phyloP scores from a whole-genome alignment of 2,888 invertebrate genomes.

The Mimas tiliae region DNA sequence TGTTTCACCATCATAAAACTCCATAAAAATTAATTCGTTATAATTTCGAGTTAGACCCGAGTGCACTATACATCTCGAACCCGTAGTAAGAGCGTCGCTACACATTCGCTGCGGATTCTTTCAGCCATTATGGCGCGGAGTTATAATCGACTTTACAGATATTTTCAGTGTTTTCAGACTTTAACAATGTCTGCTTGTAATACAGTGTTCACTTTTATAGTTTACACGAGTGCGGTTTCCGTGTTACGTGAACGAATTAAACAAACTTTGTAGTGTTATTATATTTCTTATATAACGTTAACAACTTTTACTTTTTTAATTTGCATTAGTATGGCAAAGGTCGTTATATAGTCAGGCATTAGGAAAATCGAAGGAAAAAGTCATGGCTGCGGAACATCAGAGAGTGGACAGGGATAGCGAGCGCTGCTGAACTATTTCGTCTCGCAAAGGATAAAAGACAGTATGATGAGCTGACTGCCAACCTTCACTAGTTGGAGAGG shows the following conservation, averaged over 20 bases:
- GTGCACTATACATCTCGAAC: conserved; percentile 30
- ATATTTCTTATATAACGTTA: background rate
- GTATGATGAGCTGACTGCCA: no score
- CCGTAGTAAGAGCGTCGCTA: conserved; percentile 45
- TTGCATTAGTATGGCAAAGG: background rate
- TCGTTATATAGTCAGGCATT: background rate
- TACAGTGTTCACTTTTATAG: conserved; percentile 22
- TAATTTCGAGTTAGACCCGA: conserved; percentile 35
- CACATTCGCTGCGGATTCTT: conserved; percentile 68
- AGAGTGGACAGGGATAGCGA: no score
- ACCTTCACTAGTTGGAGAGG: no score
- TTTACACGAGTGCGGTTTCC: conserved; percentile 15
- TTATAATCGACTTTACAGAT: conserved; percentile 72
- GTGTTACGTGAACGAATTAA: conserved; percentile 8
- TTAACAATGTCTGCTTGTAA: conserved; percentile 30
- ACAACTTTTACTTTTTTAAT: conserved; percentile 4
- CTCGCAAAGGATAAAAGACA: no score
- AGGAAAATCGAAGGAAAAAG: background rate
- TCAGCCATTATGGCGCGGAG: conserved; percentile 69
- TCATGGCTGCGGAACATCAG: no score
- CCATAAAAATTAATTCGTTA: background rate
- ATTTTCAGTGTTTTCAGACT: conserved; percentile 29
- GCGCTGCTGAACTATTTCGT: no score
- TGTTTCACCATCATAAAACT: background rate
- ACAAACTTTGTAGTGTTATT: conserved; percentile 18